These are phyloP conservation scores for Caloenas nicobarica DNA, from an alignment of 2,113 vertebrate genomes.

Conservation along the genomic window DNA sequence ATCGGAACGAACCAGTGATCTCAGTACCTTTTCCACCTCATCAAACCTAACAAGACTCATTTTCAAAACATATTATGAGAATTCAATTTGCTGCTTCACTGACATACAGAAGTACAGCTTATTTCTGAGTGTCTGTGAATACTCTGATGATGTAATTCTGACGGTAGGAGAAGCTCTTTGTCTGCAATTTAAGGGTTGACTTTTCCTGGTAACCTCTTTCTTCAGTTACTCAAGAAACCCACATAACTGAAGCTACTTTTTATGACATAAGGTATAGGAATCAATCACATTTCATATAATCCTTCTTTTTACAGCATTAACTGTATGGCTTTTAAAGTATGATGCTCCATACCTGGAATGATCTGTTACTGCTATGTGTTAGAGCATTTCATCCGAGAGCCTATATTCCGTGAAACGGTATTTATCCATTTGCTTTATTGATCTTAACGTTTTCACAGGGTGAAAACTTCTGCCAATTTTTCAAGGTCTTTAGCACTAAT, in stretches of 20 bases:
- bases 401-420: neutral
- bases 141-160: constrained; percentile 42
- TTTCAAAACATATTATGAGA: constrained; percentile 82
- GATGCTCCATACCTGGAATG: neutral
- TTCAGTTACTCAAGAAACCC: constrained; percentile 13
- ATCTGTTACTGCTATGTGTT: neutral
- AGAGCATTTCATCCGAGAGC: neutral
- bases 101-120: constrained; percentile 67
- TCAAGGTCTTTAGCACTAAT: neutral
- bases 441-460: constrained; percentile 3
- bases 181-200: constrained; percentile 53
- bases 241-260: neutral
- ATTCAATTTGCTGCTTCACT: constrained; percentile 89
- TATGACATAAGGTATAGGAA: neutral
- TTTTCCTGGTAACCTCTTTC: constrained; percentile 36
- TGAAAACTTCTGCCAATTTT: constrained; percentile 31
- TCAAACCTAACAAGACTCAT: constrained; percentile 83
- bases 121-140: constrained; percentile 56
- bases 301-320: constrained; percentile 4
- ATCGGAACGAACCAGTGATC: constrained; percentile 82
- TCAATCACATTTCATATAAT: neutral
- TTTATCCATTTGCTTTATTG: constrained; percentile 57
- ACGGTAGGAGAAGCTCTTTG: constrained; percentile 54
- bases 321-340: neutral
- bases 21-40: constrained; percentile 81